Evolutionary conservation across 2,888 invertebrate genomes (phyloP).

Genomic region (Morinoia aosen): DNA sequence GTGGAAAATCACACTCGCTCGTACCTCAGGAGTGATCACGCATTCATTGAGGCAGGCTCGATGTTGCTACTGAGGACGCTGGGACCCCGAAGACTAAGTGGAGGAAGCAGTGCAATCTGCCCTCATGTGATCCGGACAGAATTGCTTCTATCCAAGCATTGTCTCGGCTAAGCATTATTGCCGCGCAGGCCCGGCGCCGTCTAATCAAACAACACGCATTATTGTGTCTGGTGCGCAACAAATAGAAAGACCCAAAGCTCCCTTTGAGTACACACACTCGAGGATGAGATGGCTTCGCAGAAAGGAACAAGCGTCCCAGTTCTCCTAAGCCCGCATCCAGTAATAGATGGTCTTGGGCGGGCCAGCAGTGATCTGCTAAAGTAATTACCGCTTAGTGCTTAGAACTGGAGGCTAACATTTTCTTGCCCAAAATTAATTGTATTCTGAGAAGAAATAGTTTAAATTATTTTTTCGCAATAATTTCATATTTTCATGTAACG

Average conservation of each 20-base stretch:
- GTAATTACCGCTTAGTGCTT: background rate
- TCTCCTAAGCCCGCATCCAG: background rate
- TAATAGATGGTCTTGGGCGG: background rate
- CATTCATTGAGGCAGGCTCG: background rate
- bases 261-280: background rate
- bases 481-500: background rate
- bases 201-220: conserved; percentile 33
- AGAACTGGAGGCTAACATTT: background rate
- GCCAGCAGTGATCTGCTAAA: background rate
- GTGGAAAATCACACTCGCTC: background rate
- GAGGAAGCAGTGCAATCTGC: background rate
- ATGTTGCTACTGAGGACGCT: background rate
- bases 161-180: conserved; percentile 17
- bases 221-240: background rate
- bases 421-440: background rate
- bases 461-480: background rate
- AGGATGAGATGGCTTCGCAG: conserved; percentile 19
- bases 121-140: background rate
- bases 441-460: background rate
- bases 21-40: background rate
- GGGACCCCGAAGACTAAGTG: background rate
- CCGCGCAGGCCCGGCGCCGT: background rate
- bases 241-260: conserved; percentile 14
- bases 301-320: background rate
- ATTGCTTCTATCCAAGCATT: conserved; percentile 9